Base-by-base conservation (phyloP, 1,140 invertebrate genomes). In the Drosophila carrolli region DNA sequence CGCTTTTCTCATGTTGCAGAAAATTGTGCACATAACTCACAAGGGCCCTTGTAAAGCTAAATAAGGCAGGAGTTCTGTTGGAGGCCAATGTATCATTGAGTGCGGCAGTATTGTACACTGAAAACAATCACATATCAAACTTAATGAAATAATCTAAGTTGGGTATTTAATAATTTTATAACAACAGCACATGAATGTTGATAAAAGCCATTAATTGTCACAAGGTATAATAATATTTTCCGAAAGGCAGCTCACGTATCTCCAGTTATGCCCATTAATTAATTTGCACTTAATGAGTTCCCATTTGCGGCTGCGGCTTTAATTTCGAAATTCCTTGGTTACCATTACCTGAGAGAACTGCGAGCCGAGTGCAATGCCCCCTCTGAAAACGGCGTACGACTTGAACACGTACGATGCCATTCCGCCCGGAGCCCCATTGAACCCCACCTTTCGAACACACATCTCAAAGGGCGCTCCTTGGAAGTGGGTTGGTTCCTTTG, bases 71-170 rank as follows among this genome's bases (percentile, higher is more conserved):
- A 71, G 56, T 81, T 66, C 48, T 62, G 72, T 60, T 80, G 47
- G 77, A 79, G 84, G 79, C 72, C 83, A 88, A 89, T 83, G 83
- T 71, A 80, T 88, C 73, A 74, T 89, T 78, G 75, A 88, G 83
- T 78, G 83, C 70, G 57, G 59, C 57, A 38, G 53, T 61, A 54
- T 71, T 65, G 27, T 67, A 53, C 78, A 81, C 78, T 55, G 41
- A 13, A 43, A 55, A 51, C 62, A 78, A 13, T 54, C 29, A 8
- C 29, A 7, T 32, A 8, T 32, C 1, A 14, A 23, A 23, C 23
- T 23, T 3, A 23, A 23, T 23, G 23, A 11, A 16, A 48, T 16
- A 9, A 4, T 5, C 27, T 5, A 0, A 2, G 0, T 5, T 14
- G 4, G 6, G 11, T 10, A 16, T 46, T 5, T 19, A 0, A 32